These are phyloP conservation scores for Struthio camelus DNA, from an alignment of 2,113 vertebrate species.

Conservation along the genomic window DNA sequence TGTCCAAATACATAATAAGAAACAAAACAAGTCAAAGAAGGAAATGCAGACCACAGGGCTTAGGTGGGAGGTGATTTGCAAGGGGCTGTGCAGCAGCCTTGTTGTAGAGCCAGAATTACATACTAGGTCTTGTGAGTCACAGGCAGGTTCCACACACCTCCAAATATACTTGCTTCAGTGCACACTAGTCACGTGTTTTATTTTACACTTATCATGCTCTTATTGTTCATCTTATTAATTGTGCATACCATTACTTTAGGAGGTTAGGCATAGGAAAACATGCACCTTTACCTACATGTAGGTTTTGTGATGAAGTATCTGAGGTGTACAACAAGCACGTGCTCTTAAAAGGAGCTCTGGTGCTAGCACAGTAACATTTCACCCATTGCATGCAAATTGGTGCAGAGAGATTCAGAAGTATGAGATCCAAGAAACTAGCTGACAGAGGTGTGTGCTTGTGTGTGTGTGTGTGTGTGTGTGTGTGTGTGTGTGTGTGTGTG, in stretches of 20 bases:
- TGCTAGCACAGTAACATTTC: not conserved
- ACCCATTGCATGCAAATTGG: not conserved
- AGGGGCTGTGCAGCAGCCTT: not conserved
- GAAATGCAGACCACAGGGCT: not conserved
- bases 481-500: too few relatives aligned
- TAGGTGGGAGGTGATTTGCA: not conserved
- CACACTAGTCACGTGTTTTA: not conserved
- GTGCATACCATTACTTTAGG: not conserved
- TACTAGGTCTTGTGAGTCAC: not conserved
- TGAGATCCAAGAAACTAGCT: not conserved
- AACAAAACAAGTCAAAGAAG: not conserved
- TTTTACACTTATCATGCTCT: not conserved
- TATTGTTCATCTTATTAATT: not conserved
- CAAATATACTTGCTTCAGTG: not conserved
- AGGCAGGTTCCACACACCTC: not conserved
- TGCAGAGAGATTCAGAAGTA: not conserved
- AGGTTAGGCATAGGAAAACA: not conserved
- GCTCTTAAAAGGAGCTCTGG: not conserved
- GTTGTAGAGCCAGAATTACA: not conserved
- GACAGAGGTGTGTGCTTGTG: too few relatives aligned
- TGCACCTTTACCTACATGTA: not conserved
- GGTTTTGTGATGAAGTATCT: not conserved
- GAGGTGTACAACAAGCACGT: not conserved
- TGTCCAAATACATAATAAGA: not conserved
- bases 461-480: too few relatives aligned